Evolutionary conservation across 2,797 vertebrate genomes (phyloP).

Genomic region (Galagoides demidoff): DNA sequence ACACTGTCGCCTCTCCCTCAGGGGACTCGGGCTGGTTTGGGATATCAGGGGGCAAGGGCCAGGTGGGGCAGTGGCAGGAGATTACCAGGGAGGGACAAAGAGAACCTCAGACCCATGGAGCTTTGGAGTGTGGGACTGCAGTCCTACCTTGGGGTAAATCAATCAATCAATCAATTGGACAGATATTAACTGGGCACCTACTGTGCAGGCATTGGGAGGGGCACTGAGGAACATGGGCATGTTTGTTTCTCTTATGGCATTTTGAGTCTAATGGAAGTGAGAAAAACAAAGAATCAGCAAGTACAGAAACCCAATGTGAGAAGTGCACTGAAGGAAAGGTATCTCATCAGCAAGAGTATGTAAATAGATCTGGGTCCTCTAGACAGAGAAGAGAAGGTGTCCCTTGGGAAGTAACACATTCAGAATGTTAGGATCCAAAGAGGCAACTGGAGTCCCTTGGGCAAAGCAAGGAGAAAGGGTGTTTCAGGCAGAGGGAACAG

Average conservation of each 20-base stretch:
- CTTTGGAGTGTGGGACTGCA: neutral
- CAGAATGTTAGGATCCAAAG: neutral
- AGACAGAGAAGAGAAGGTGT: neutral
- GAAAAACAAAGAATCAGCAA: neutral
- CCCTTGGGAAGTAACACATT: neutral
- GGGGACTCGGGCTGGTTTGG: neutral
- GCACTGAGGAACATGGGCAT: accelerated
- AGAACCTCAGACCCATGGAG: neutral
- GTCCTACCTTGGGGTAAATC: neutral
- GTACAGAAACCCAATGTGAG: accelerated
- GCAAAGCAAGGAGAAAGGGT: neutral
- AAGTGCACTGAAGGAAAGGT: neutral
- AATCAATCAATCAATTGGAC: neutral
- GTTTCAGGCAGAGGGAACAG: neutral
- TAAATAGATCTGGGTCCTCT: neutral
- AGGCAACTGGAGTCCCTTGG: neutral
- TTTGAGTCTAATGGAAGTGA: neutral
- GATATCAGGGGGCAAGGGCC: neutral
- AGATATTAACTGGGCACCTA: neutral
- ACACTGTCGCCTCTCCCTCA: accelerated
- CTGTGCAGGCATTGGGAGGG: neutral
- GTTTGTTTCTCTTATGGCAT: neutral
- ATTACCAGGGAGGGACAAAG: neutral
- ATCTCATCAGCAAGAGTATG: neutral
- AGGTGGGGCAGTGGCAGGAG: too few species aligned